Percentiles rank a stretch among this genome's conserved stretches.
These are phyloP conservation scores for Rhinogobio ventralis DNA, from an alignment of 2,797 vertebrate genomes.

Conservation along the genomic window DNA sequence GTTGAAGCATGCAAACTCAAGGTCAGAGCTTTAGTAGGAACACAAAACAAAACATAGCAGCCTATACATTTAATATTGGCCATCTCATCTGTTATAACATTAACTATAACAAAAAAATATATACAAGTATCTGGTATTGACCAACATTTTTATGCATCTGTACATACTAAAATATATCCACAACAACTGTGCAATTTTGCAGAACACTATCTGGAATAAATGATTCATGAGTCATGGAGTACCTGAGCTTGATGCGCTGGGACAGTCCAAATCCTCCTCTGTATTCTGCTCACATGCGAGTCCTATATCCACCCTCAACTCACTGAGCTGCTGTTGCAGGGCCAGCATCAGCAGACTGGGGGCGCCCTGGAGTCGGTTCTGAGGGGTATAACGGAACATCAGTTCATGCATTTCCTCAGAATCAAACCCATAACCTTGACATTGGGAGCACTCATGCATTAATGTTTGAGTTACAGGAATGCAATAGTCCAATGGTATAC, in stretches of 20 bases:
- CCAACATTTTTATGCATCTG: neutral
- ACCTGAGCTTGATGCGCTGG: constrained; percentile 80
- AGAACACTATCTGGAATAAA: neutral
- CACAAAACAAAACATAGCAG: neutral
- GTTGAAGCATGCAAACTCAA: neutral
- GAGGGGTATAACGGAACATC: constrained; percentile 52
- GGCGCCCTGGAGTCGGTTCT: constrained; percentile 79
- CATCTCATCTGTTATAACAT: neutral
- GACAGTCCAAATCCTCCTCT: constrained; percentile 71
- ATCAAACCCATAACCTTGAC: neutral
- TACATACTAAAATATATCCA: neutral
- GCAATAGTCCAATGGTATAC: neutral
- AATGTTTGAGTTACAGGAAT: neutral
- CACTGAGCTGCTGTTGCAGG: constrained; percentile 87
- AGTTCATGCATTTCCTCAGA: neutral
- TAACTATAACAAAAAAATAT: neutral
- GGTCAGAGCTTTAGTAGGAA: neutral
- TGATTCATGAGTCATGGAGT: constrained; percentile 36
- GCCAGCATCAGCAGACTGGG: constrained; percentile 83
- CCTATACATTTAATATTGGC: neutral
- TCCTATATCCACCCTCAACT: constrained; percentile 76
- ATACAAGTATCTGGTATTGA: too few relatives aligned
- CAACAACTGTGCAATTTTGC: neutral
- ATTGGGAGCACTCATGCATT: neutral
- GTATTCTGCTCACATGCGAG: constrained; percentile 63